These are phyloP conservation scores for Scolopax bukidnonensis DNA, from an alignment of 2,797 vertebrate species.

Conservation along the genomic window DNA sequence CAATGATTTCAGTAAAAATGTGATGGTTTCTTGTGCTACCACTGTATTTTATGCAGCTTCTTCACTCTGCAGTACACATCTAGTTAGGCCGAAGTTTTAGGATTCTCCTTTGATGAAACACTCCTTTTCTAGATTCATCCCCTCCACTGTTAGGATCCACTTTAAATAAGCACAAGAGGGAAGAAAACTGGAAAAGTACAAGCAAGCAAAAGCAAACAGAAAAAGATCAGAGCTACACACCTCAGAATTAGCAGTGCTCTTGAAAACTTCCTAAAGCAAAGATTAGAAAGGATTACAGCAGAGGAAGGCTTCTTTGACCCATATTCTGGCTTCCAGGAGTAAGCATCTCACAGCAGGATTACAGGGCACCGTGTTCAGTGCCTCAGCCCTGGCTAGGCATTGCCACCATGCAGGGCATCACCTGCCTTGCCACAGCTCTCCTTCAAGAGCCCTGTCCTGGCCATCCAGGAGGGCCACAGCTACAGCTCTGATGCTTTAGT, in stretches of 20 bases:
- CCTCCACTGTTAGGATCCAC: background rate
- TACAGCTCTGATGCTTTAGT: background rate
- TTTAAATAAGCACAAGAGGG: background rate
- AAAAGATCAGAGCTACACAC: background rate
- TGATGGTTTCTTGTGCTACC: background rate
- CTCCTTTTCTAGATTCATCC: background rate
- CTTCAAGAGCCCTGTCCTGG: background rate
- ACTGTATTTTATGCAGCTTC: background rate
- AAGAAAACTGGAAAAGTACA: background rate
- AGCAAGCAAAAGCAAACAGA: background rate
- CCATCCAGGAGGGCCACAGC: background rate
- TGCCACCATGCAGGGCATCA: background rate
- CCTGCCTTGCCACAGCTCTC: background rate
- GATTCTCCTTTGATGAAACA: background rate
- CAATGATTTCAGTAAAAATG: background rate
- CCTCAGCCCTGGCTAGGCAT: background rate
- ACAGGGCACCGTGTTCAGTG: background rate
- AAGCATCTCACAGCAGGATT: background rate
- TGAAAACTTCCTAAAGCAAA: slow-evolving; percentile 16
- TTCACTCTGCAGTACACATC: background rate
- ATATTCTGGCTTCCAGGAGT: background rate
- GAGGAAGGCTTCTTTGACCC: background rate
- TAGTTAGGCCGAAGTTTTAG: background rate
- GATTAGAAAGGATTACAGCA: background rate
- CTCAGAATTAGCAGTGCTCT: background rate